Evolutionary conservation across 2,113 vertebrate species (phyloP).

Genomic region (Myotis davidii): DNA sequence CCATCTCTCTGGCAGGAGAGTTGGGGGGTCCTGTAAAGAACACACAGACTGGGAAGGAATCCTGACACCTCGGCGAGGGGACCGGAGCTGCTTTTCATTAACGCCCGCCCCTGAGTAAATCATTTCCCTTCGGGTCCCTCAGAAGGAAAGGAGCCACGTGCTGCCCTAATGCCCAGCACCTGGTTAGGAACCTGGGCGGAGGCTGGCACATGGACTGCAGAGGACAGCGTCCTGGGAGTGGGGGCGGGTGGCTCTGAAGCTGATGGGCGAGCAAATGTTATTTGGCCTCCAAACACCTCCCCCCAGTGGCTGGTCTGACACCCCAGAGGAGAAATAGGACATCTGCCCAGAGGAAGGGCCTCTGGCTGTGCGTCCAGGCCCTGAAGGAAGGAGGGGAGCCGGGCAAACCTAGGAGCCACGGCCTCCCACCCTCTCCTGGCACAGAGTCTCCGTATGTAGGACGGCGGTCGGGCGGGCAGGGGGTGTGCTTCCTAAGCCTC

Average conservation of each 20-base stretch:
- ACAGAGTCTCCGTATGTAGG: slow-evolving; percentile 73
- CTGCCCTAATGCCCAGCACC: not conserved
- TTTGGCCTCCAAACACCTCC: not conserved
- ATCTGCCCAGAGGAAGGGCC: slow-evolving; percentile 42
- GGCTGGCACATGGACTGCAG: not conserved
- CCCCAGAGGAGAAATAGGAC: not conserved
- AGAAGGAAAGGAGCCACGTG: not conserved
- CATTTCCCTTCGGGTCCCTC: not conserved
- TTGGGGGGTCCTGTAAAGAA: not conserved
- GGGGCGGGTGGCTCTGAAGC: not conserved
- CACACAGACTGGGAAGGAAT: not conserved
- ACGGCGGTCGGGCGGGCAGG: slow-evolving; percentile 73
- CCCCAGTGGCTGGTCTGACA: not conserved
- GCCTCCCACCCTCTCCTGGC: slow-evolving; percentile 25
- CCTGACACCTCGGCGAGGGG: not conserved
- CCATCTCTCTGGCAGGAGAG: not conserved
- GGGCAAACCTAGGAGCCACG: slow-evolving; percentile 68
- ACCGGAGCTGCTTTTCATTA: not conserved
- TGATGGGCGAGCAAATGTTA: not conserved
- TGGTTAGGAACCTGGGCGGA: not conserved
- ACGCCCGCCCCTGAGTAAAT: not conserved
- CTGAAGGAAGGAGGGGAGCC: slow-evolving; percentile 36
- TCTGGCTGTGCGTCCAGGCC: slow-evolving; percentile 53
- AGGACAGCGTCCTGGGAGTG: not conserved
- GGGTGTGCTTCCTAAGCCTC: slow-evolving; percentile 75